phyloP scores from a whole-genome alignment of 2,797 vertebrate species.

The Coilia nasus region DNA sequence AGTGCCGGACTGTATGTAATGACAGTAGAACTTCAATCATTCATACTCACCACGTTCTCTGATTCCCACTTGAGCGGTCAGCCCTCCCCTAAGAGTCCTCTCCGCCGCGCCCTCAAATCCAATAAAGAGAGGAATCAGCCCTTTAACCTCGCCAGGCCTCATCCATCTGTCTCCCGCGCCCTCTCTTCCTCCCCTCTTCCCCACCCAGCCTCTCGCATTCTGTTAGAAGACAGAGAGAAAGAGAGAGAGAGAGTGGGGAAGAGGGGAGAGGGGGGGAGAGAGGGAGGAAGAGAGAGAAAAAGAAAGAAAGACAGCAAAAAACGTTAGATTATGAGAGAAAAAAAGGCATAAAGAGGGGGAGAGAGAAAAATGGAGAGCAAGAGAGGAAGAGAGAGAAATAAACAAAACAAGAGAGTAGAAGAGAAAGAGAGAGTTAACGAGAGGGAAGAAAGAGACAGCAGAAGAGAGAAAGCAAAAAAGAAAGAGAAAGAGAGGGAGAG shows the following conservation, averaged over 20 bases:
- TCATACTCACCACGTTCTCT: not conserved
- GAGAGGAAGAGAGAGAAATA: not conserved
- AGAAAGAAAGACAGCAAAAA: not conserved
- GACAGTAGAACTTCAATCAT: not conserved
- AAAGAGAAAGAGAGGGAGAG: not conserved
- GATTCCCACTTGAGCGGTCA: slow-evolving; percentile 13
- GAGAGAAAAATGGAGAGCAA: not conserved
- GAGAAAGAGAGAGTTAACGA: not conserved
- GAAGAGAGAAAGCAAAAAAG: not conserved
- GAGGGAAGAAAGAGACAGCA: not conserved
- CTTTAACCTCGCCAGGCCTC: slow-evolving; percentile 9
- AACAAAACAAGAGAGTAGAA: not conserved
- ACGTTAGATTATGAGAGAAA: not conserved
- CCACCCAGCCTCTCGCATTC: no score
- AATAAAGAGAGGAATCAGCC: slow-evolving; percentile 18
- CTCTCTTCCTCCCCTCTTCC: not conserved
- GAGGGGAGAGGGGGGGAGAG: not conserved
- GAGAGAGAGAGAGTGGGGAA: not conserved
- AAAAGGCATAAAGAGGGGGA: not conserved
- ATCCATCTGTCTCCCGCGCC: not conserved
- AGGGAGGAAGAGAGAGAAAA: not conserved
- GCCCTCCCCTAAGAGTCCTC: slow-evolving; percentile 14
- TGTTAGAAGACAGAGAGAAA: not conserved
- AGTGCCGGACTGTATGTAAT: not conserved
- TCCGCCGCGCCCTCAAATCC: not conserved